Conservation (phyloP, 2,888 invertebrate genomes). For the Melipona beecheii region DNA sequence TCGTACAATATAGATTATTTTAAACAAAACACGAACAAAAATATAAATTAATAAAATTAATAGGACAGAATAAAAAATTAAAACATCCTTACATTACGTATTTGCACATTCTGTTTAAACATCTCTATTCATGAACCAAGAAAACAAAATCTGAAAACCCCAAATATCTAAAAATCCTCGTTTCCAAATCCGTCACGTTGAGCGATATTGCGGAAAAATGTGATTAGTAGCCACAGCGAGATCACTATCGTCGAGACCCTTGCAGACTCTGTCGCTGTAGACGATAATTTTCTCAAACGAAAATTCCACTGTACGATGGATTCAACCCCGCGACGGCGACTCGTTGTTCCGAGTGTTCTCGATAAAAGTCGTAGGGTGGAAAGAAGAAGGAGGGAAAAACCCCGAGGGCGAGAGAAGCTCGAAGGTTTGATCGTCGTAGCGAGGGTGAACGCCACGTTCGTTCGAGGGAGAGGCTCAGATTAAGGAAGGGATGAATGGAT, state of each 20-base stretch:
- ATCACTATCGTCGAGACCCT: not conserved
- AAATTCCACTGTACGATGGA: not conserved
- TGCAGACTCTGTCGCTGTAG: too few relatives aligned
- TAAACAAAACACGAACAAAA: too few relatives aligned
- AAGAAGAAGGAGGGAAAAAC: not conserved
- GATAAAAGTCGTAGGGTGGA: constrained; percentile 23
- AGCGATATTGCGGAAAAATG: not conserved
- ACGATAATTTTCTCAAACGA: not conserved
- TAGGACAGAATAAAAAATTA: too few relatives aligned
- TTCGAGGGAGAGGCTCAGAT: constrained; percentile 37
- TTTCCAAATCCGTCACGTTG: too few relatives aligned
- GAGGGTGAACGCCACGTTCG: constrained; percentile 39
- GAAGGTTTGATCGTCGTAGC: constrained; percentile 27
- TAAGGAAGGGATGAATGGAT: constrained; percentile 46
- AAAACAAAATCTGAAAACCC: too few relatives aligned
- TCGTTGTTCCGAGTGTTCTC: constrained; percentile 24
- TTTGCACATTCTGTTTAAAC: too few relatives aligned
- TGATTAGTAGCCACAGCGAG: not conserved
- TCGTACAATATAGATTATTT: too few relatives aligned
- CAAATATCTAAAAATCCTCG: too few relatives aligned
- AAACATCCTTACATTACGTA: too few relatives aligned
- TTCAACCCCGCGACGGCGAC: not conserved
- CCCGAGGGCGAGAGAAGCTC: constrained; percentile 14
- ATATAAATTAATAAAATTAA: too few relatives aligned
- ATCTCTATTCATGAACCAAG: too few relatives aligned